Base-by-base conservation (phyloP, 2,888 invertebrate species). In the Diploptera punctata region DNA sequence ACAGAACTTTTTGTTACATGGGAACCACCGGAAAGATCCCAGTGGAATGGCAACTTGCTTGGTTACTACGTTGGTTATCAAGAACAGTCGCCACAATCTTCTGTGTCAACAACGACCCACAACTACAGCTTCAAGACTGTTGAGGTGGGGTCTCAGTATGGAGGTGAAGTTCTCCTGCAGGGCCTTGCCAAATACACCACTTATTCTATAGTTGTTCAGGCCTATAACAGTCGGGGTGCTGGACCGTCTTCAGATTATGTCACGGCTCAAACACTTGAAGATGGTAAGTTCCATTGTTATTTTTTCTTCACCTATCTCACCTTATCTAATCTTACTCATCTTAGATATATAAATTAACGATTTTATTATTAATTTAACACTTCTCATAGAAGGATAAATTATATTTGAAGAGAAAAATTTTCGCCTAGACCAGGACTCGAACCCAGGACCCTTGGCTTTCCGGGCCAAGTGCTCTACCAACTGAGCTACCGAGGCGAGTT, bases 11-110 rank as follows among this genome's bases (percentile, higher is more conserved):
- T 91, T 75, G 91, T 95, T 60, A 91, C 90, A 68, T 95, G 95
- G 95, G 93, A 94, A 81, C 93, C 95, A 33, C 95, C 95, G 24
- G 90, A 92, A 79, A 87, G 91, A 78, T 93, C 94, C 80, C 86
- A 92, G 74, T 95, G 95, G 94, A 94, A 95, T 81, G 95, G 95
- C 54, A 93, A 93, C 79, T 87, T 95, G 76, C 86, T 94, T 0
- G 95, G 95, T 70, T 95, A 94, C 83, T 94, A 94, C 80, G 92
- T 95, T 31, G 94, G 94, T 77, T 94, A 92, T 85, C 92, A 93
- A 81, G 90, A 91, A 81, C 87, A 90, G 79, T 81, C 60, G 76
- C 67, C 29, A 18, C 61, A 49, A 16, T 18, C 31, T 5, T 61
- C 73, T 13, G 68, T 75, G 31, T 67, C 73, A 57, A 70, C 73